Evolutionary conservation across 2,113 vertebrate species (phyloP).

Genomic region (Asarcornis scutulata): DNA sequence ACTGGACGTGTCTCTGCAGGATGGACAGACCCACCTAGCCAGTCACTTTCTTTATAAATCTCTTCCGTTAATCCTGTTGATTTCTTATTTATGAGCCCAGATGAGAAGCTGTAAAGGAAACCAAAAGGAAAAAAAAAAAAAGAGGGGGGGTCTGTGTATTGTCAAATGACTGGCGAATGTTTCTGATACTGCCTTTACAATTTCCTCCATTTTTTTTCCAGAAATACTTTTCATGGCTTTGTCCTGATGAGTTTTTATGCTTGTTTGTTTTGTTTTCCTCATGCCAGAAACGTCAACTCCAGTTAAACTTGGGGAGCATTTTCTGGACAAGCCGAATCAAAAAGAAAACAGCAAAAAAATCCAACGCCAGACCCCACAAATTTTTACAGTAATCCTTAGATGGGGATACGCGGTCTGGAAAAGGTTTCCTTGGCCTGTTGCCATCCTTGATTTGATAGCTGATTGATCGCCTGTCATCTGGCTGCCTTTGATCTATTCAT

Average conservation of each 20-base stretch:
- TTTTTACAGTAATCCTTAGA: slow-evolving; percentile 83
- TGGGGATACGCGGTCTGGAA: slow-evolving; percentile 82
- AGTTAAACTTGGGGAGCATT: slow-evolving; percentile 56
- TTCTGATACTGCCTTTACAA: slow-evolving; percentile 65
- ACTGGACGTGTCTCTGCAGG: neutral
- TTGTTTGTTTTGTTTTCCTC: slow-evolving; percentile 46
- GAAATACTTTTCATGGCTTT: slow-evolving; percentile 57
- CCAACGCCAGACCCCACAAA: slow-evolving; percentile 68
- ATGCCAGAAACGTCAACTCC: slow-evolving; percentile 67
- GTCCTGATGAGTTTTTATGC: neutral
- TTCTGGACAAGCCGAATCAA: slow-evolving; percentile 68
- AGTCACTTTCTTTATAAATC: slow-evolving; percentile 48
- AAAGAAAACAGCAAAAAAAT: slow-evolving; percentile 50
- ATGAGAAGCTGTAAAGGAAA: slow-evolving; percentile 71
- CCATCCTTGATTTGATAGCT: slow-evolving; percentile 97
- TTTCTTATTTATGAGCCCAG: slow-evolving; percentile 66
- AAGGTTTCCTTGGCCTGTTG: slow-evolving; percentile 90
- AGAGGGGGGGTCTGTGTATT: slow-evolving; percentile 67
- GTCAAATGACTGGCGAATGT: slow-evolving; percentile 81
- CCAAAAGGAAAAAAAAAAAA: neutral
- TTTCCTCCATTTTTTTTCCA: neutral
- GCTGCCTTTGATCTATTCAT: slow-evolving; percentile 98
- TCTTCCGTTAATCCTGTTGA: slow-evolving; percentile 46
- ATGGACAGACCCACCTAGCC: neutral
- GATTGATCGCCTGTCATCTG: slow-evolving; percentile 95